Base-by-base conservation (phyloP, 2,888 invertebrate genomes). In the Chrysotoxum bicinctum region DNA sequence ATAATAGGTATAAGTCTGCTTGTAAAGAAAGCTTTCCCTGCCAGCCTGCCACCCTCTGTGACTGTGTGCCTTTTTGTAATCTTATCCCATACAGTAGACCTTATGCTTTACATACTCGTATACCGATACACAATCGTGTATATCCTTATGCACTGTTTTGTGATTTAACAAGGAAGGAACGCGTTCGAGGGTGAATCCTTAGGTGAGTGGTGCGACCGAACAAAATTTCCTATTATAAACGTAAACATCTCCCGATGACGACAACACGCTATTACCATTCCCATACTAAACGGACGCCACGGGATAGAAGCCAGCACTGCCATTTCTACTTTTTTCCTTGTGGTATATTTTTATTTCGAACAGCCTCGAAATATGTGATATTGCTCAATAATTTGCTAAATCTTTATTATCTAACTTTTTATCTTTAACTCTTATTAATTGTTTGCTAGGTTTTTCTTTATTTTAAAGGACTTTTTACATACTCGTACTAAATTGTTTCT, bases 171-270 rank as follows among this genome's bases (percentile, higher is more conserved):
- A 74, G 85, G 69, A 82, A 66, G 85, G 69, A 77, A 64, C 62
- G 64, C 82, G 75, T 74, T 70, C 23, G 74, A 86, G 86, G 81
- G 82, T 74, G 77, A 58, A 37, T 77, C 35, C 73, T 62, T 68
- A 81, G 85, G 85, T 86, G 81, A 81, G 56, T 74, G 69, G 75
- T 69, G 77, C 74, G 37, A 69, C 73, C 73, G 82, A 74, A 82
- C 69, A 78, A 48, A 82, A 77, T 78, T 86, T 86, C 66, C 74
- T 82, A 86, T 86, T 86, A 82, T 82, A 86, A 86, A 86, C 86
- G 86, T 82, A 86, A 86, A 82, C 86, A 86, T 81, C 82, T 77
- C 69, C 43, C 74, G 82, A 82, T 85, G 85, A 85, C 85, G 85
- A 86, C 82, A 82, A 86, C 86, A 77, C 74, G 86, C 77, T 82